Percentiles rank a stretch among this genome's conserved stretches.
These are phyloP conservation scores for Columba livia DNA, from an alignment of 2,113 vertebrate genomes.

Conservation along the genomic window DNA sequence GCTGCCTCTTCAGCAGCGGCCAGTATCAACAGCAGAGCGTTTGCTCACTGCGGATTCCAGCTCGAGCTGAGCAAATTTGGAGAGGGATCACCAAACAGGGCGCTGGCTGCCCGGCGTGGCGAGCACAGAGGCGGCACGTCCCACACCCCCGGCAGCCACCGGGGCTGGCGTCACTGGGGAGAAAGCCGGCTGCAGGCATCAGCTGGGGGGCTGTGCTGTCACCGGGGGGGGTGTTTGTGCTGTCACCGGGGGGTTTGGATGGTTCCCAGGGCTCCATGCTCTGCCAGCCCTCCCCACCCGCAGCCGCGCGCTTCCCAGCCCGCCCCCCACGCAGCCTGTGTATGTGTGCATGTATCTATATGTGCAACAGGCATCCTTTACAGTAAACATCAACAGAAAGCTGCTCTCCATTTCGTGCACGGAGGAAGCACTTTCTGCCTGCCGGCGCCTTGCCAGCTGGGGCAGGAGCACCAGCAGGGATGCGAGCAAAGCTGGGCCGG, in stretches of 20 bases:
- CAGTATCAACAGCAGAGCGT: slow-evolving; percentile 64
- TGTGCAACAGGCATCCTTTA: not conserved
- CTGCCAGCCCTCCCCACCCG: slow-evolving; percentile 1
- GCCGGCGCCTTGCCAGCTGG: not conserved
- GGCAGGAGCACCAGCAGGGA: not conserved
- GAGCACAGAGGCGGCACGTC: not conserved
- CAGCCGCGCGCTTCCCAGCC: not conserved
- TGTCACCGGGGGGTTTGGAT: not conserved
- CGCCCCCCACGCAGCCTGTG: not conserved
- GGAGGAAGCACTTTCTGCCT: not conserved
- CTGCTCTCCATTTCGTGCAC: not conserved
- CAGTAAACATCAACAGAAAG: not conserved
- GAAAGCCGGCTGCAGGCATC: too few relatives aligned
- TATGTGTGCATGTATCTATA: not conserved
- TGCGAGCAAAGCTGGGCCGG: not conserved
- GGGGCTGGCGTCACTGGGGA: too few relatives aligned
- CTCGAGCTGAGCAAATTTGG: slow-evolving; percentile 63
- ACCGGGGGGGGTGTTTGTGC: too few relatives aligned
- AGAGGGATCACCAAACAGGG: slow-evolving; percentile 68
- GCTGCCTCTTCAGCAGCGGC: slow-evolving; percentile 62
- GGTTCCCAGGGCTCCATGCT: not conserved
- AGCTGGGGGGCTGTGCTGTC: too few relatives aligned
- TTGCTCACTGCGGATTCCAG: slow-evolving; percentile 56
- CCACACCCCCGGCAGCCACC: too few relatives aligned
- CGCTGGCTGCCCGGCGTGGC: slow-evolving; percentile 33